Conservation (phyloP, 2,113 vertebrate genomes). For the Entelurus aequoreus region DNA sequence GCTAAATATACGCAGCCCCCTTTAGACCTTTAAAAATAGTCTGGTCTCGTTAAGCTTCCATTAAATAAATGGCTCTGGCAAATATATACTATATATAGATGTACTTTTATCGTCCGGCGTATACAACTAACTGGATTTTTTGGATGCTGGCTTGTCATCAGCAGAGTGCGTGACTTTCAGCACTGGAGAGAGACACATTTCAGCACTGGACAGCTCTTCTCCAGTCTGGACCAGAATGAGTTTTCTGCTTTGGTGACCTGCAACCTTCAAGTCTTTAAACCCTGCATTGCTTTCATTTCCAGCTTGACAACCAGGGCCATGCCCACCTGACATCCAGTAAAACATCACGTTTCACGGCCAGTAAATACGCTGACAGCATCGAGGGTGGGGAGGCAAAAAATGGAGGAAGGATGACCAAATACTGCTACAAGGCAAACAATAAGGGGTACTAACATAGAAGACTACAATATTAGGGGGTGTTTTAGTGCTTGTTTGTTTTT, state of each 20-base stretch:
- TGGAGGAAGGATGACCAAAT: background rate
- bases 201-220: constrained; percentile 62
- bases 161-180: constrained; percentile 33
- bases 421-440: too few relatives aligned
- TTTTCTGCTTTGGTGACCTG: constrained; percentile 15
- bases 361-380: constrained; percentile 21
- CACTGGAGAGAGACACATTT: constrained; percentile 58
- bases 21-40: constrained; percentile 21
- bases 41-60: constrained; percentile 10
- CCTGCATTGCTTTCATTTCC: background rate
- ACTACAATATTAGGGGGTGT: too few relatives aligned
- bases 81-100: background rate
- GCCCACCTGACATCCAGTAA: constrained; percentile 5
- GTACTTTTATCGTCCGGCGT: background rate
- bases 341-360: constrained; percentile 30
- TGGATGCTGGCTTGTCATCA: constrained; percentile 3
- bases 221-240: constrained; percentile 6
- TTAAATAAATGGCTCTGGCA: background rate
- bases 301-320: background rate
- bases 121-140: background rate
- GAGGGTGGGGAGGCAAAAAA: constrained; percentile 40
- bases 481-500: background rate
- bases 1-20: constrained; percentile 31
- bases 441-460: background rate
- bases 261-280: background rate